Base-by-base conservation (phyloP, 2,113 vertebrate species). In the Pygoscelis adeliae region DNA sequence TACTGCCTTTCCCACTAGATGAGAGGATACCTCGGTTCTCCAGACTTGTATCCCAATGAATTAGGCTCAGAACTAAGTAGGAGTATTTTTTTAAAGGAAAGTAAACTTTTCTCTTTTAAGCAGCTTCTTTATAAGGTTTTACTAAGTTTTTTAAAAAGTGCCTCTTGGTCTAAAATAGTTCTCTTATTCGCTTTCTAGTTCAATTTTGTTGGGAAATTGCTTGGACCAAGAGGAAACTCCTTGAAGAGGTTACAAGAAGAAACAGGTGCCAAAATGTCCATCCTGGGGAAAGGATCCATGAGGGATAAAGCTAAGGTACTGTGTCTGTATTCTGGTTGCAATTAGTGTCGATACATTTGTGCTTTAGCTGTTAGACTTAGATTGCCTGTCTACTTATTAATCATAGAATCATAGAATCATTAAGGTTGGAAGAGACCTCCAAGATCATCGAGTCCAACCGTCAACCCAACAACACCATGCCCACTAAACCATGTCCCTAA, bases 221-320 rank as follows among this genome's bases (percentile, higher is more conserved):
- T 99, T 93, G 99, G 99, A 97, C 99, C 99, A 91, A 98, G 99
- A 98, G 99, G 99, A 98, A 99, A 99, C 97, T 99, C 99, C 92
- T 99, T 99, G 99, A 99, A 99, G 98, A 98, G 99, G 96, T 98
- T 99, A 98, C 99, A 99, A 97, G 99, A 99, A 97, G 99, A 99
- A 98, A 99, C 99, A 34, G 99, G 99, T 93, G 99, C 99, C 97
- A 99, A 99, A 98, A 99, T 99, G 99, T 99, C 99, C 94, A 99
- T 99, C 97, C 98, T 99, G 50, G 99, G 99, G 65, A 99, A 99
- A 98, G 99, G 99, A 94, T 99, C 99, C 92, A 99, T 99, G 99
- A 99, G 99, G 95, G 99, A 99, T 97, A 99, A 99, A 99, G 98
- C 98, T 89, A 99, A 99, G 99, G 99, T 99, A 99, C 52, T 38